A percentile compares a stretch with the other conserved stretches of the same genome.
Conservation (phyloP, 2,888 invertebrate species). For the Dioctria rufipes region DNA sequence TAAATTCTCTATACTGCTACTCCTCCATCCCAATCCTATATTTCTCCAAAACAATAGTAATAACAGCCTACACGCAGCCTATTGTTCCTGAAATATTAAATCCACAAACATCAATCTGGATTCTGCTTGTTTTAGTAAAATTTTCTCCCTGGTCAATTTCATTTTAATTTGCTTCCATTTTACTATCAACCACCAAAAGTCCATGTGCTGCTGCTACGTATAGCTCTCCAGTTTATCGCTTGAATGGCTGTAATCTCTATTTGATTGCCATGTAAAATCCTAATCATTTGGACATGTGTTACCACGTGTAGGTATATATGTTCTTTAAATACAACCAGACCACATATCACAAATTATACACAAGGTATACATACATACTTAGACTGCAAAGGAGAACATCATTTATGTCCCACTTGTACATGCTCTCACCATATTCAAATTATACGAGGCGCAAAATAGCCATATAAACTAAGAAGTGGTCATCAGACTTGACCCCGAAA, state of each 20-base stretch:
- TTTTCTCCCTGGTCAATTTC: neutral
- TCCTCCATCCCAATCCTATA: too few relatives aligned
- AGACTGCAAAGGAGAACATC: neutral
- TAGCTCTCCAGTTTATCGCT: neutral
- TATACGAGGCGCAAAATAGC: constrained; percentile 18
- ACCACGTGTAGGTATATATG: neutral
- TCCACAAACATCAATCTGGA: neutral
- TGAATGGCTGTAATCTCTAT: constrained; percentile 25
- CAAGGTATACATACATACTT: neutral
- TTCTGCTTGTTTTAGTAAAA: too few relatives aligned
- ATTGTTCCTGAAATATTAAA: neutral
- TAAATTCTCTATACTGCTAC: too few relatives aligned
- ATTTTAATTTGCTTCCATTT: constrained; percentile 13
- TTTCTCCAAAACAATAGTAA: too few relatives aligned
- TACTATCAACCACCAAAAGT: too few relatives aligned
- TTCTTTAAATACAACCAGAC: too few relatives aligned
- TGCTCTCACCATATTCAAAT: constrained; percentile 28
- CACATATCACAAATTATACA: constrained; percentile 24
- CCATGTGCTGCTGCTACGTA: too few relatives aligned
- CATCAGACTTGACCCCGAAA: neutral
- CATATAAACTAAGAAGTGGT: neutral
- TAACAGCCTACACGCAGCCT: neutral
- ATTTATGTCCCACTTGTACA: constrained; percentile 2
- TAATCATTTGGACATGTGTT: constrained; percentile 35
- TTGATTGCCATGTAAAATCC: constrained; percentile 38